Conservation (phyloP, 2,888 invertebrate genomes). For the Ctena decussata region DNA sequence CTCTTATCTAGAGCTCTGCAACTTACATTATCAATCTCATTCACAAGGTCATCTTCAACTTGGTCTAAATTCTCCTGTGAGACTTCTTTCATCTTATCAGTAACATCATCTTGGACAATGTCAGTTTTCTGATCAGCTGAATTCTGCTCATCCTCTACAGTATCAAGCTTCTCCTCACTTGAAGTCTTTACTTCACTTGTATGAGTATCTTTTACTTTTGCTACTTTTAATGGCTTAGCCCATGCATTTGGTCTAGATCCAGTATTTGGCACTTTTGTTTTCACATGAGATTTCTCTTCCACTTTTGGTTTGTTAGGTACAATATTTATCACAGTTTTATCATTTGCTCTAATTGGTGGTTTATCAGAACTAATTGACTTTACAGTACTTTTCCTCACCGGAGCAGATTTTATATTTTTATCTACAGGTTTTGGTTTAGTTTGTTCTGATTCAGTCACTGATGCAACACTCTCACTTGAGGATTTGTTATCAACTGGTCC, state of each 20-base stretch:
- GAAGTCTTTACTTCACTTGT: background rate
- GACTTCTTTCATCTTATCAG: slow-evolving; percentile 2
- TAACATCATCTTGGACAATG: background rate
- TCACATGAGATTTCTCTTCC: background rate
- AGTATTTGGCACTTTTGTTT: background rate
- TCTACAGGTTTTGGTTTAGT: slow-evolving; percentile 13
- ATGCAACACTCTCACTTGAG: background rate
- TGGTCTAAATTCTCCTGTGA: slow-evolving; percentile 28
- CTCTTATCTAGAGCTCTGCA: no score
- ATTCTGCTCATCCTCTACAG: no score
- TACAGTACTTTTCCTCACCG: slow-evolving; percentile 1
- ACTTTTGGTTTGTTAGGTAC: background rate
- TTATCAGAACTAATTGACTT: background rate
- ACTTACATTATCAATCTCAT: slow-evolving; percentile 77
- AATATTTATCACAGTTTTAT: background rate
- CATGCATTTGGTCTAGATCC: slow-evolving; percentile 6
- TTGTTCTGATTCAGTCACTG: slow-evolving; percentile 6
- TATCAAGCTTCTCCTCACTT: background rate
- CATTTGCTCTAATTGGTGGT: slow-evolving; percentile 10
- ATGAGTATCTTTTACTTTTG: slow-evolving; percentile 6
- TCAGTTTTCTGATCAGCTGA: background rate
- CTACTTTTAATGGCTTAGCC: background rate
- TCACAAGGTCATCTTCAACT: slow-evolving; percentile 65
- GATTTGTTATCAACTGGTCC: background rate
- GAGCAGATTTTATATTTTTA: background rate